Evolutionary conservation across 2,113 vertebrate genomes (phyloP).

Genomic region (Pollachius pollachius): DNA sequence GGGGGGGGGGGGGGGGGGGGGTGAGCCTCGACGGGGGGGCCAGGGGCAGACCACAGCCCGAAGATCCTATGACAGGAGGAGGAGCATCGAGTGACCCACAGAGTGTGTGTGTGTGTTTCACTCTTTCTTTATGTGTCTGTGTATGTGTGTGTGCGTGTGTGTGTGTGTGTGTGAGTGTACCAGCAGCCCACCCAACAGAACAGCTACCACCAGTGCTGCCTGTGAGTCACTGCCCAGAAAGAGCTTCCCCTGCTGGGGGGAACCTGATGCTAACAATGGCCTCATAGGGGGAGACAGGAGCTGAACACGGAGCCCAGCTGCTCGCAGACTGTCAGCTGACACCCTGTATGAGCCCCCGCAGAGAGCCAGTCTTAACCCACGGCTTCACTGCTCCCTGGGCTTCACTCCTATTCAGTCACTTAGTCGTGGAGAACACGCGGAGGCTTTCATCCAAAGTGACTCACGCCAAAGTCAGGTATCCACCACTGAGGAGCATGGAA

Average conservation of each 20-base stretch:
- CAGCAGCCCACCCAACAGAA: conserved; percentile 10
- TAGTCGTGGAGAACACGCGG: too few relatives aligned
- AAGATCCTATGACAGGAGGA: neutral
- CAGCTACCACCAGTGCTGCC: conserved; percentile 6
- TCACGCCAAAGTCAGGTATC: too few relatives aligned
- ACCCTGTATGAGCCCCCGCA: conserved; percentile 2
- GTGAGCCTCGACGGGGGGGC: neutral
- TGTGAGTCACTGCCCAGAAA: conserved; percentile 14
- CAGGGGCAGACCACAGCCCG: conserved; percentile 7
- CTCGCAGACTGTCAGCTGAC: conserved; percentile 9
- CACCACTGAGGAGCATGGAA: too few relatives aligned
- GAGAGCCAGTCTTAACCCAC: too few relatives aligned
- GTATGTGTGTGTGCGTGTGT: neutral
- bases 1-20: too few relatives aligned
- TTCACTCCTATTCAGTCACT: too few relatives aligned
- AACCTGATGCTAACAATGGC: conserved; percentile 57
- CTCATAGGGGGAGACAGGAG: conserved; percentile 55
- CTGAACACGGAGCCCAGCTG: conserved; percentile 41
- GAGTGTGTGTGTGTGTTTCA: neutral
- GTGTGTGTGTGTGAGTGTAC: neutral
- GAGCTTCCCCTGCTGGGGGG: conserved; percentile 47
- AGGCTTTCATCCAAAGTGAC: too few relatives aligned
- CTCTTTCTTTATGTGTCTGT: too few relatives aligned
- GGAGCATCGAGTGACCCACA: neutral
- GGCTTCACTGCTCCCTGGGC: too few relatives aligned